These are phyloP conservation scores for Habropoda laboriosa DNA, from an alignment of 1,140 invertebrate genomes.

Conservation along the genomic window DNA sequence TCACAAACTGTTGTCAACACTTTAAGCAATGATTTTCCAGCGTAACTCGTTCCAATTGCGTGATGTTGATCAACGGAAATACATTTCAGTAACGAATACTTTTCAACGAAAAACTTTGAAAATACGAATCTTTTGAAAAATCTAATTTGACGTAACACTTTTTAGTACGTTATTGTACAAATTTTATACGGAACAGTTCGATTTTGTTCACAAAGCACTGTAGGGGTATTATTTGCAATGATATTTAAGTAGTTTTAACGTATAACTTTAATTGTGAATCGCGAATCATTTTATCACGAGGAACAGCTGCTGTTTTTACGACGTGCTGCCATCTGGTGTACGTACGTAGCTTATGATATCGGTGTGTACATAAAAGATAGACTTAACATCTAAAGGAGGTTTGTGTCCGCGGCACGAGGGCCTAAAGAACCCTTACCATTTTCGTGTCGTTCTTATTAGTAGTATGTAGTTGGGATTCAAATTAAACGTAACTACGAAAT, in stretches of 20 bases:
- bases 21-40: neutral
- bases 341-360: too few species aligned
- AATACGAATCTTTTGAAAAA: neutral
- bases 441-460: too few species aligned
- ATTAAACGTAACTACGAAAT: too few species aligned
- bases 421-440: too few species aligned
- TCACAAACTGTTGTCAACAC: neutral
- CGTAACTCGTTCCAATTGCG: too few species aligned
- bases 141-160: neutral
- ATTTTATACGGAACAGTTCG: neutral
- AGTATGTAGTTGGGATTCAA: too few species aligned
- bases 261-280: neutral
- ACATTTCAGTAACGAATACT: neutral
- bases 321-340: slow-evolving; percentile 23
- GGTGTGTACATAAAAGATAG: too few species aligned
- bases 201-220: neutral
- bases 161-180: neutral
- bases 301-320: neutral
- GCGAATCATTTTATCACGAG: neutral
- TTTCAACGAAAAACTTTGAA: neutral
- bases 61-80: too few species aligned
- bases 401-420: too few species aligned
- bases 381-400: too few species aligned
- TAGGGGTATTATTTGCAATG: neutral
- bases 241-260: neutral